phyloP scores from a whole-genome alignment of 37 sponge, comb jelly and placozoan species.

The Ianthella basta region DNA sequence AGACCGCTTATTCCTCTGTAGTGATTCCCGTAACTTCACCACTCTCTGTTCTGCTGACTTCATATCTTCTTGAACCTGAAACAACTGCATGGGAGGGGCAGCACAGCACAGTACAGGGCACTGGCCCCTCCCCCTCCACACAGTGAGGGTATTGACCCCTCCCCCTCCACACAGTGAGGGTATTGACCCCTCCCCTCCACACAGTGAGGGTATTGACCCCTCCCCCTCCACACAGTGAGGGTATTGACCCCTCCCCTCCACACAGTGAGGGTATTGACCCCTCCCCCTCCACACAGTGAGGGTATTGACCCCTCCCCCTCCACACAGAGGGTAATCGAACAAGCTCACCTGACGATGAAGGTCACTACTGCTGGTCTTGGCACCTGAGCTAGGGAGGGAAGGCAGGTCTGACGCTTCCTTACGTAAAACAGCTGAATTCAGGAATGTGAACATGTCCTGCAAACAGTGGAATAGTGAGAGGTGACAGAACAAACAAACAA shows the following conservation, averaged over 20 bases:
- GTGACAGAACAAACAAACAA: background rate
- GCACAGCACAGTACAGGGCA: background rate
- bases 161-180: no score
- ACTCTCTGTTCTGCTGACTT: conserved; percentile 41
- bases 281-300: no score
- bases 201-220: no score
- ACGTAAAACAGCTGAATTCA: background rate
- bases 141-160: no score
- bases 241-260: no score
- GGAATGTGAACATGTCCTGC: background rate
- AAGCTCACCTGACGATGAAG: background rate
- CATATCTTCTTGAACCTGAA: conserved; percentile 65
- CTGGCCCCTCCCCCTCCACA: background rate
- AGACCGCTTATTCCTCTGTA: conserved; percentile 45
- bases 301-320: no score
- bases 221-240: no score
- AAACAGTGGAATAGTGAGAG: background rate
- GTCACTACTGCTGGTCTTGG: background rate
- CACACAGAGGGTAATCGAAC: no score
- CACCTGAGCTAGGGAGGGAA: no score
- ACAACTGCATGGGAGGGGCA: conserved; percentile 42
- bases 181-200: no score
- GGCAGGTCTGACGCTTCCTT: background rate
- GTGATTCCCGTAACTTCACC: conserved; percentile 31
- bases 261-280: no score